Conservation (phyloP, 1,140 invertebrate genomes). For the Drosophila mayri region DNA sequence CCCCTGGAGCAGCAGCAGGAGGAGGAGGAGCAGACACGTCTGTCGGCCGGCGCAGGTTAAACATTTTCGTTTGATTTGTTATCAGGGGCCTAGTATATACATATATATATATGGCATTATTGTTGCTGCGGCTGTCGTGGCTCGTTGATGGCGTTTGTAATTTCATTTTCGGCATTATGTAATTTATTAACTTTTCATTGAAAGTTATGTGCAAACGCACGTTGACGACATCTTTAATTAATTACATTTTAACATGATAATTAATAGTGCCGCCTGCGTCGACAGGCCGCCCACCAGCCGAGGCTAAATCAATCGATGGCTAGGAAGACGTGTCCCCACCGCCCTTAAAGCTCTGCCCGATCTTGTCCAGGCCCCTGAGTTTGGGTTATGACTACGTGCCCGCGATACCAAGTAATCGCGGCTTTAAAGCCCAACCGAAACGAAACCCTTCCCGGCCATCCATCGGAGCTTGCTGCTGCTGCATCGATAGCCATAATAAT, state of each 20-base stretch:
- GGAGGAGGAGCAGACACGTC: slow-evolving; percentile 21
- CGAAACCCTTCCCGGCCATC: slow-evolving; percentile 4
- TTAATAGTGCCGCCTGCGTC: slow-evolving; percentile 70
- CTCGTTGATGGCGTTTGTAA: slow-evolving; percentile 76
- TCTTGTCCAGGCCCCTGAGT: slow-evolving; percentile 21
- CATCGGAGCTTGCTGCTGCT: slow-evolving; percentile 5
- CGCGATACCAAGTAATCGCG: slow-evolving; percentile 17
- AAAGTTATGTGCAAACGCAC: slow-evolving; percentile 77
- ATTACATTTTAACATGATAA: slow-evolving; percentile 84
- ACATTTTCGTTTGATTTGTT: slow-evolving; percentile 76
- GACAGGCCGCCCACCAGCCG: slow-evolving; percentile 42
- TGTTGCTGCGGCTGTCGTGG: slow-evolving; percentile 53
- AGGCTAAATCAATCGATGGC: slow-evolving; percentile 56
- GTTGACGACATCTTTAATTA: slow-evolving; percentile 82
- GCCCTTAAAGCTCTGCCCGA: background rate
- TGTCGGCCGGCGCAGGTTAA: slow-evolving; percentile 31
- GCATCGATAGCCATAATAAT: slow-evolving; percentile 47
- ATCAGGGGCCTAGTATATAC: slow-evolving; percentile 35
- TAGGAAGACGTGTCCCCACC: slow-evolving; percentile 4
- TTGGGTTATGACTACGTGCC: slow-evolving; percentile 38
- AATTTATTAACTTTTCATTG: slow-evolving; percentile 84
- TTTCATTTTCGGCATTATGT: slow-evolving; percentile 81
- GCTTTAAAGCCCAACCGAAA: slow-evolving; percentile 16
- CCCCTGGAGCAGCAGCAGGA: background rate
- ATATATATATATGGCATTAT: slow-evolving; percentile 4